Evolutionary conservation across 2,888 invertebrate genomes (phyloP), one percentile per base, ranked within the genome.

Genomic region (Hydraecia micacea): DNA sequence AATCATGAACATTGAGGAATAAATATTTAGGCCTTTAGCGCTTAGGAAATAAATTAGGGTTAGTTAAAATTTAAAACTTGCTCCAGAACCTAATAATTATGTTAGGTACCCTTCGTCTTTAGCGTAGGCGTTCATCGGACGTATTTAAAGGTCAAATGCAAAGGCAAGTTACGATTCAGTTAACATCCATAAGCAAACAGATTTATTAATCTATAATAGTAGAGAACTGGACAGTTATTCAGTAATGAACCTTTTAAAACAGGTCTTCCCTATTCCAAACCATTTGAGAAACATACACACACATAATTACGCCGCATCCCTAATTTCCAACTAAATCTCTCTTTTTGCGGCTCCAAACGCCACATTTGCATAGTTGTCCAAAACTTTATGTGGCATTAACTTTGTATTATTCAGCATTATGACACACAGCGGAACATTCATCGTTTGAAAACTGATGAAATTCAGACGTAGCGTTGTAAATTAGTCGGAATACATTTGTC

Each of bases 401-500:
- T 87, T 85, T 82, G 71, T 79, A 89, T 77, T 84, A 84, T 84
- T 86, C 73, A 84, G 69, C 70, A 81, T 86, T 79, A 84, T 72
- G 73, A 78, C 71, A 76, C 83, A 69, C 76, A 66, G 77, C 7
- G 46, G 65, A 67, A 77, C 80, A 80, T 87, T 89, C 88, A 89
- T 87, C 86, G 79, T 79, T 83, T 78, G 75, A 63, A 79, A 85
- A 87, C 79, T 85, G 88, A 87, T 83, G 86, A 84, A 87, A 80
- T 88, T 81, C 85, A 83, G 83, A 73, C 70, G 60, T 62, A 39
- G 73, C 69, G 66, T 75, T 81, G 86, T 84, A 79, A 84, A 84
- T 89, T 85, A 76, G 82, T 69, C 77, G 60, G 86, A 87, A 83
- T 87, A 89, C 73, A 86, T 89, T 87, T 80, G 86, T 75, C 69